Evolutionary conservation across 2,888 invertebrate genomes (phyloP).

Genomic region (Sarcophaga variegata): DNA sequence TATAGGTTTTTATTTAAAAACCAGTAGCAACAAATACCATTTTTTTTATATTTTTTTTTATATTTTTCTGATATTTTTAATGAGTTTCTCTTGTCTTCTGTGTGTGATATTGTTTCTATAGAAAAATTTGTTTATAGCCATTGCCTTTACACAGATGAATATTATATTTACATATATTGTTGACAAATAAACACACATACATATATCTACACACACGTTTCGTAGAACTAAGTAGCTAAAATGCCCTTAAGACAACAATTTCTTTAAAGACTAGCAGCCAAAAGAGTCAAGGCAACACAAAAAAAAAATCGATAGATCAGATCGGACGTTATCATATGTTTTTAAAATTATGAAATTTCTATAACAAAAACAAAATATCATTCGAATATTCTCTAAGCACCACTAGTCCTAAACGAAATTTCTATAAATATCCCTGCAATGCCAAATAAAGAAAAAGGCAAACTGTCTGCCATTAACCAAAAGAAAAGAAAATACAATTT

Average conservation of each 20-base stretch:
- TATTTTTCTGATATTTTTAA: slow-evolving; percentile 5
- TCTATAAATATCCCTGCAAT: background rate
- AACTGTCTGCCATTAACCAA: slow-evolving; percentile 60
- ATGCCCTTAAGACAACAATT: slow-evolving; percentile 3
- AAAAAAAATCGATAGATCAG: no score
- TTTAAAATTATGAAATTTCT: no score
- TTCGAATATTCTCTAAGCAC: no score
- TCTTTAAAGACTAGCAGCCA: no score
- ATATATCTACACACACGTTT: slow-evolving; percentile 18
- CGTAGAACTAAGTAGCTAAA: background rate
- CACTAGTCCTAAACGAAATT: no score
- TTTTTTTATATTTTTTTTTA: background rate
- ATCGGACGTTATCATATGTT: no score
- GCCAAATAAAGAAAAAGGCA: slow-evolving; percentile 47
- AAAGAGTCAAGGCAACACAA: no score
- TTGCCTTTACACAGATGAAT: no score
- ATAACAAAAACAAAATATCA: no score
- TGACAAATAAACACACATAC: no score
- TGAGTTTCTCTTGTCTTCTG: slow-evolving; percentile 37
- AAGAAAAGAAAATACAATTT: slow-evolving; percentile 1
- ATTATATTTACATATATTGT: no score
- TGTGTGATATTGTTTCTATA: background rate
- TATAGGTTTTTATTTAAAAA: slow-evolving; percentile 46
- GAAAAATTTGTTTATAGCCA: background rate
- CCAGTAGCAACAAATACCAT: slow-evolving; percentile 41